phyloP scores from a whole-genome alignment of 2,113 vertebrate species.

The Apus apus region DNA sequence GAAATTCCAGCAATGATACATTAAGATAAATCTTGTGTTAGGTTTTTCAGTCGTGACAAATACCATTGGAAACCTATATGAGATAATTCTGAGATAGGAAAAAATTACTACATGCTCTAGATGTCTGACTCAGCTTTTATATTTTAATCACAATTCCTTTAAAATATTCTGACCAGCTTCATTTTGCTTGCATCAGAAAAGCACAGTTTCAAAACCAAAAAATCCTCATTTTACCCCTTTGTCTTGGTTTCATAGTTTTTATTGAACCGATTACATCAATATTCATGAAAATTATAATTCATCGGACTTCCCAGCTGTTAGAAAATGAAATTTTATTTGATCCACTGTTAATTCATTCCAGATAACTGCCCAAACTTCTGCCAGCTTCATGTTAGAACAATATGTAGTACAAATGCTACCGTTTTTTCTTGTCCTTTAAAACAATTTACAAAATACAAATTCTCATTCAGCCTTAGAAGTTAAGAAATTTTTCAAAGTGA shows the following conservation, averaged over 20 bases:
- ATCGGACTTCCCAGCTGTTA: not conserved
- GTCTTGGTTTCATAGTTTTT: not conserved
- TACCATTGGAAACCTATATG: not conserved
- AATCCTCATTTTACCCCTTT: not conserved
- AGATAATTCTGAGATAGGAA: not conserved
- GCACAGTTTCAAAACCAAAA: not conserved
- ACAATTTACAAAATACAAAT: not conserved
- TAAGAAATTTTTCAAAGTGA: not conserved
- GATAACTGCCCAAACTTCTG: not conserved
- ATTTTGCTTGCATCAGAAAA: not conserved
- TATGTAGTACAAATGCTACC: not conserved
- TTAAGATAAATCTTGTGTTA: too few relatives aligned
- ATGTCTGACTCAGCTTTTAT: not conserved
- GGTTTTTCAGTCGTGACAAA: not conserved
- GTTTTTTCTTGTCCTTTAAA: not conserved
- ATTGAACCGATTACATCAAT: not conserved
- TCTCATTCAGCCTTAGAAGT: not conserved
- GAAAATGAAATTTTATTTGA: slow-evolving; percentile 13
- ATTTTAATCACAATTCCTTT: not conserved
- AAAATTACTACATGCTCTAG: not conserved
- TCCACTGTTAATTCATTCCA: not conserved
- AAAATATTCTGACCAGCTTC: not conserved
- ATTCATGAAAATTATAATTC: not conserved
- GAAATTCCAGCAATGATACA: not conserved
- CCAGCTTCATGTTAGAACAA: not conserved